Evolutionary conservation across 2,888 invertebrate genomes (phyloP).

Genomic region (Smittia sp.): DNA sequence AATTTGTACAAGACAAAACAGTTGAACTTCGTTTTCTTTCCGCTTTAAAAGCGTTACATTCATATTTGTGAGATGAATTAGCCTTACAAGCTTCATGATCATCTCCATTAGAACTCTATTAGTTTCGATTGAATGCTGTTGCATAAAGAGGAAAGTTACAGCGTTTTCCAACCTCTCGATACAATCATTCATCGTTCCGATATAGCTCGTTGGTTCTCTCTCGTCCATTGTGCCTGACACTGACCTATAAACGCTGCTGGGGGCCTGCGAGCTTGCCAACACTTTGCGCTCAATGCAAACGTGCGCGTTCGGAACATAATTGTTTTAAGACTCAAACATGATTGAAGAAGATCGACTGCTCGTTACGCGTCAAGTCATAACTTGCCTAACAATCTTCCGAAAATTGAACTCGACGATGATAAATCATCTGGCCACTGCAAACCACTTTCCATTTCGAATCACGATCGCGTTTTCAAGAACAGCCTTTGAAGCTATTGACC

Average conservation of each 20-base stretch:
- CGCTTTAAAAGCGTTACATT: too few species aligned
- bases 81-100: not conserved
- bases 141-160: conserved; percentile 1
- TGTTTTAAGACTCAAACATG: too few species aligned
- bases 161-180: not conserved
- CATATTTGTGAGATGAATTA: not conserved
- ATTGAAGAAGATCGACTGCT: too few species aligned
- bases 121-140: not conserved
- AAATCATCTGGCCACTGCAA: not conserved
- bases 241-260: conserved; percentile 25
- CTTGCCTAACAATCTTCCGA: not conserved
- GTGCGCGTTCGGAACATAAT: too few species aligned
- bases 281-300: not conserved
- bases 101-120: not conserved
- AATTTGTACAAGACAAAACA: conserved; percentile 36
- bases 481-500: not conserved
- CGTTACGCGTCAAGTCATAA: not conserved
- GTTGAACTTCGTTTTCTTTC: not conserved
- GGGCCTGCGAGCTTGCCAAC: not conserved
- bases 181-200: not conserved
- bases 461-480: conserved; percentile 16
- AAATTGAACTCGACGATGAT: not conserved
- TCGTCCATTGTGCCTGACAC: conserved; percentile 24
- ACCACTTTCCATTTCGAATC: conserved; percentile 29
- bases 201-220: not conserved